phyloP scores from a whole-genome alignment of 2,888 invertebrate species.

The Eristalis arbustorum region DNA sequence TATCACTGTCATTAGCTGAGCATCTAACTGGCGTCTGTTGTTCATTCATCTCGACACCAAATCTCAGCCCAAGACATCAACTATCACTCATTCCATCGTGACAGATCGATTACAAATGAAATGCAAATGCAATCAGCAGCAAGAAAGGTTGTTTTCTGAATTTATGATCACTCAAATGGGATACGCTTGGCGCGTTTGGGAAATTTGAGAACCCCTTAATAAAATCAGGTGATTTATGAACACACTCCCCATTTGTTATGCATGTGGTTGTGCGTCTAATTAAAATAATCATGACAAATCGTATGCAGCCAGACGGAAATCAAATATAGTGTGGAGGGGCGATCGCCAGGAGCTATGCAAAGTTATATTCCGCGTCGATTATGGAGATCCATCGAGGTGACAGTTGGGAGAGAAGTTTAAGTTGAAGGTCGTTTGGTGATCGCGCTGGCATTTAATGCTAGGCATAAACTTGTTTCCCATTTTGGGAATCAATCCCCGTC shows the following conservation, averaged over 20 bases:
- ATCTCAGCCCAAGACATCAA: neutral
- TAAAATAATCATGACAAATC: constrained; percentile 10
- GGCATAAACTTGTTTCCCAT: neutral
- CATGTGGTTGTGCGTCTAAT: neutral
- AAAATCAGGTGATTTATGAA: neutral
- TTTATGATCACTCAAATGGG: neutral
- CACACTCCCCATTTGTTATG: neutral
- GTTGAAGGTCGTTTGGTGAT: constrained; percentile 16
- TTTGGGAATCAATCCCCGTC: no score
- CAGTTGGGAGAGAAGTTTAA: neutral
- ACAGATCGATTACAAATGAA: neutral
- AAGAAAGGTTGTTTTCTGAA: neutral
- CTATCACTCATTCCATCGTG: neutral
- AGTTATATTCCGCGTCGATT: neutral
- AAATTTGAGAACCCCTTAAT: neutral
- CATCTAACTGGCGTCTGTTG: neutral
- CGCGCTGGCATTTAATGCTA: neutral
- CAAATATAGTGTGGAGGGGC: neutral
- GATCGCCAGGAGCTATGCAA: neutral
- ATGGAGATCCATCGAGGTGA: neutral
- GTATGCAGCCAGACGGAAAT: neutral
- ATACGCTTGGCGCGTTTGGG: neutral
- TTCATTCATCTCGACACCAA: neutral
- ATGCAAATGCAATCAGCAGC: neutral
- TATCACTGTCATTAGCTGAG: neutral